These are phyloP conservation scores for Holotrichia oblita DNA, from an alignment of 1,140 invertebrate genomes.

Conservation along the genomic window DNA sequence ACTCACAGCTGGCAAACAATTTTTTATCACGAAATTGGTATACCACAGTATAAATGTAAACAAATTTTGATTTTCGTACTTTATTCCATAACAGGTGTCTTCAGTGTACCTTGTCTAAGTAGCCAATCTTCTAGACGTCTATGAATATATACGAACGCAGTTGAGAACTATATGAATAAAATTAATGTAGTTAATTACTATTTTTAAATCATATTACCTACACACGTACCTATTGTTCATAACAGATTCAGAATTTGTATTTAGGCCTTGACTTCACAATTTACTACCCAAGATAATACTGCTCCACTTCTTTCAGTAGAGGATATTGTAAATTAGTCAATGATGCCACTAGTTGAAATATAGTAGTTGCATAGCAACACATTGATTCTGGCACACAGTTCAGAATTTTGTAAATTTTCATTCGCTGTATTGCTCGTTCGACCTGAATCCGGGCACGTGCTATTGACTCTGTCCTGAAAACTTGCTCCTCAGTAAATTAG, in stretches of 20 bases:
- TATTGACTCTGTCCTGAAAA: not conserved
- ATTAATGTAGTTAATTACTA: not conserved
- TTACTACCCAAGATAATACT: not conserved
- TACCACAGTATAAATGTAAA: not conserved
- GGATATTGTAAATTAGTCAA: not conserved
- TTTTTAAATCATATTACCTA: not conserved
- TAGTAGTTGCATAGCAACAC: not conserved
- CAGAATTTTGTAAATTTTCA: not conserved
- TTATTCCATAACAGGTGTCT: not conserved
- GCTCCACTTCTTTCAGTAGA: not conserved
- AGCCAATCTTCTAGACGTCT: too few relatives aligned
- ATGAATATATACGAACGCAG: too few relatives aligned
- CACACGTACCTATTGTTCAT: not conserved
- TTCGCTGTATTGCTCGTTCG: not conserved
- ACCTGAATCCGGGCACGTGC: not conserved
- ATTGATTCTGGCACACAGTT: too few relatives aligned
- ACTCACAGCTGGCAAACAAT: not conserved
- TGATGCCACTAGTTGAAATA: not conserved
- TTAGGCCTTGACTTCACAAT: not conserved
- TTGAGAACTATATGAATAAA: too few relatives aligned
- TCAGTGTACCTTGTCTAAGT: too few relatives aligned
- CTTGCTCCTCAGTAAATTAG: too few relatives aligned
- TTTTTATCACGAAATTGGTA: not conserved
- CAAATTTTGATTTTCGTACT: too few relatives aligned
- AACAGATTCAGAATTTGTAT: not conserved